Conservation (phyloP, 2,888 invertebrate species). For the Ochropleura plecta region DNA sequence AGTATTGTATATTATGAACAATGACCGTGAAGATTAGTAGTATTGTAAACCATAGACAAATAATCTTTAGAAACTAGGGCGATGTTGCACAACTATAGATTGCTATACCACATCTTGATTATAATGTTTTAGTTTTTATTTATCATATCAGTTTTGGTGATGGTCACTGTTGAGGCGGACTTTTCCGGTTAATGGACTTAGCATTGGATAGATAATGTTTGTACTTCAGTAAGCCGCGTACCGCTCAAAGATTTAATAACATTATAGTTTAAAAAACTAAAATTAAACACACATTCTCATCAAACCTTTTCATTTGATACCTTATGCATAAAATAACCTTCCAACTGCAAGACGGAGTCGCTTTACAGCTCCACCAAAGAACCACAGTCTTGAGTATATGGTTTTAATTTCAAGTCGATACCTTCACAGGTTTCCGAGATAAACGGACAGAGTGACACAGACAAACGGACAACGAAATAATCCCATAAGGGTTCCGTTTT, state of each 20-base stretch:
- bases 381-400: too few species aligned
- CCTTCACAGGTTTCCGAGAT: too few species aligned
- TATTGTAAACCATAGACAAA: conserved; percentile 18
- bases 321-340: too few species aligned
- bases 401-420: too few species aligned
- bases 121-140: conserved; percentile 5
- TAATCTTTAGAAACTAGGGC: conserved; percentile 45
- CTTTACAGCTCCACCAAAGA: too few species aligned
- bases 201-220: conserved; percentile 2
- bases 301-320: too few species aligned
- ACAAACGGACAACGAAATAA: too few species aligned
- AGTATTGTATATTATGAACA: conserved; percentile 10
- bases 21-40: conserved; percentile 38
- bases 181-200: background rate
- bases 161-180: conserved; percentile 2
- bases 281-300: too few species aligned
- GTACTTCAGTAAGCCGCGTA: background rate
- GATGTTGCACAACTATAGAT: conserved; percentile 43
- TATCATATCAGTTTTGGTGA: conserved; percentile 19
- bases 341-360: too few species aligned
- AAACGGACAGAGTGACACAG: too few species aligned
- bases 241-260: background rate
- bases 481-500: too few species aligned
- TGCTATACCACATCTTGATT: conserved; percentile 33
- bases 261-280: too few species aligned